A percentile compares a stretch with the other conserved stretches of the same genome.
Conservation (phyloP, 2,888 invertebrate genomes). For the Aspidiotus rigidus region DNA sequence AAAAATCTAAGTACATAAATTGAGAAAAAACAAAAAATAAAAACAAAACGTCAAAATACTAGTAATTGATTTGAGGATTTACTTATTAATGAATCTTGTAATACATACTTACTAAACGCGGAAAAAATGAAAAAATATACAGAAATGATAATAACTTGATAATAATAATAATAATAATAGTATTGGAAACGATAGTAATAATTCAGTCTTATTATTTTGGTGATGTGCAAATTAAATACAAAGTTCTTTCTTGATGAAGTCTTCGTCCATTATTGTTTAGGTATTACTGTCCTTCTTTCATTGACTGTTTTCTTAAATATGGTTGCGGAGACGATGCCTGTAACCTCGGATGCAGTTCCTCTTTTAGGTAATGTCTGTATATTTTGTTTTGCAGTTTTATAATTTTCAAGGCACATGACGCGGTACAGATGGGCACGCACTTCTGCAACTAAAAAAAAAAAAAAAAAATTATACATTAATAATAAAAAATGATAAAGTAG, state of each 20-base stretch:
- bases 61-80: too few relatives aligned
- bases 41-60: too few relatives aligned
- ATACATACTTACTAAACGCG: background rate
- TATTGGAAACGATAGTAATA: background rate
- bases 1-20: background rate
- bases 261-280: conserved; percentile 18
- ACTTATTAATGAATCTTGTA: background rate
- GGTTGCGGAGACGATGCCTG: conserved; percentile 96
- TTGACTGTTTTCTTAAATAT: conserved; percentile 97
- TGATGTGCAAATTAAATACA: background rate
- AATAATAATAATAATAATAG: conserved; percentile 1
- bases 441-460: conserved; percentile 3
- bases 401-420: background rate
- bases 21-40: background rate
- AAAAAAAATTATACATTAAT: background rate
- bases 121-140: background rate
- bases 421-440: conserved; percentile 18
- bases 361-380: conserved; percentile 38
- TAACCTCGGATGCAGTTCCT: conserved; percentile 38
- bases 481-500: too few relatives aligned
- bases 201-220: background rate
- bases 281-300: conserved; percentile 56
- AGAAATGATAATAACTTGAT: background rate
- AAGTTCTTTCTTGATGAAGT: conserved; percentile 1
- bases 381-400: conserved; percentile 3